A percentile compares a stretch with the other conserved stretches of the same genome.
phyloP scores from a whole-genome alignment of 1,140 invertebrate species.

The Leptinotarsa texana region DNA sequence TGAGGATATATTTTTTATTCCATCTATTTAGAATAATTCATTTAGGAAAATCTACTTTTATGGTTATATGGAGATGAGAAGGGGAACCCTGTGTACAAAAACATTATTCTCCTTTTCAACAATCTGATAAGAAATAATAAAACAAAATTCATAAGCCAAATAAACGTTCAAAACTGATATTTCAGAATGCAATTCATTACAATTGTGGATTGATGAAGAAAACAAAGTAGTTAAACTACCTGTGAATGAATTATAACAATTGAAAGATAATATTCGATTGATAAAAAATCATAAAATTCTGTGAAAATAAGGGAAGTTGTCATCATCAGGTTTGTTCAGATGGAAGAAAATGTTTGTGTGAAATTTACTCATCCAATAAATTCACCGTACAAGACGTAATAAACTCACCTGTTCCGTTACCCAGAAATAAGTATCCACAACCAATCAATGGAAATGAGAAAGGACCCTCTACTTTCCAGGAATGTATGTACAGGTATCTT shows the following conservation, averaged over 20 bases:
- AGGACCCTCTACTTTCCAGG: background rate
- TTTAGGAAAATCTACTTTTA: background rate
- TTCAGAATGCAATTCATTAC: no score
- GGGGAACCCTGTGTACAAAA: background rate
- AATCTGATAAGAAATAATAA: background rate
- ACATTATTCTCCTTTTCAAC: background rate
- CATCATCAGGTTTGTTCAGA: no score
- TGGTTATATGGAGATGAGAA: background rate
- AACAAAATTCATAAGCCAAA: no score
- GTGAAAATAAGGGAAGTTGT: no score
- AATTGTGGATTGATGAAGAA: background rate
- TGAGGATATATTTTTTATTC: background rate
- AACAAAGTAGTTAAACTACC: no score
- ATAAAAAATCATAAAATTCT: no score
- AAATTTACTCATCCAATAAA: no score
- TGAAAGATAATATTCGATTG: no score
- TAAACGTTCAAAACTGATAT: no score
- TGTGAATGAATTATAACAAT: no score
- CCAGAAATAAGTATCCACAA: background rate
- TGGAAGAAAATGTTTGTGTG: no score
- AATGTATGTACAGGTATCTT: background rate
- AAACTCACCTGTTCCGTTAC: background rate
- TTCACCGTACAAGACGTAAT: no score
- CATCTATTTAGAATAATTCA: background rate
- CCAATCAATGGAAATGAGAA: slow-evolving; percentile 2